These are phyloP conservation scores for Cyrtodaria siliqua DNA, from an alignment of 2,888 invertebrate species.

Conservation along the genomic window DNA sequence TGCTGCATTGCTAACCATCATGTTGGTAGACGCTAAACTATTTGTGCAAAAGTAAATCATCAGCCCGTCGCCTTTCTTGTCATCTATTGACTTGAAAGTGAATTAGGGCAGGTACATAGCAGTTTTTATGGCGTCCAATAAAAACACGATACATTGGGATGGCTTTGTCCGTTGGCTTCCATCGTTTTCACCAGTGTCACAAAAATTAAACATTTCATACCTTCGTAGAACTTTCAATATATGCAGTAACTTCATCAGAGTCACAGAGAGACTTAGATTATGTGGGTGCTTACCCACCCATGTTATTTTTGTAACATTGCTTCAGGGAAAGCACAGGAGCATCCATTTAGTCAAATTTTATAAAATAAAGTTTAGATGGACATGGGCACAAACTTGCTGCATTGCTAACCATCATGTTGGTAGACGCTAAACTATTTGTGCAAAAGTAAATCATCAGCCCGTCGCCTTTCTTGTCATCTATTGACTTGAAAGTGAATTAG, in stretches of 20 bases:
- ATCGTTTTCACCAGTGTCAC: too few species aligned
- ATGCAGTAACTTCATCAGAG: too few species aligned
- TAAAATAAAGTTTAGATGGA: not conserved
- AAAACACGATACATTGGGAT: too few species aligned
- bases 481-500: slow-evolving; percentile 59
- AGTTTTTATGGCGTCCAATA: too few species aligned
- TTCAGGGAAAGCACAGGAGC: too few species aligned
- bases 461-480: slow-evolving; percentile 68
- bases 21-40: slow-evolving; percentile 26
- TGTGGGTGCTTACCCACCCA: too few species aligned
- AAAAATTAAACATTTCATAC: too few species aligned
- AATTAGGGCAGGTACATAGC: slow-evolving; percentile 55
- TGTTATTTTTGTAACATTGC: too few species aligned
- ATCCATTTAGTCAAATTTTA: too few species aligned
- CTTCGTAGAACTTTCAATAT: too few species aligned
- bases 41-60: slow-evolving; percentile 56
- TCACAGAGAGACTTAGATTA: too few species aligned
- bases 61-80: slow-evolving; percentile 71
- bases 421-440: slow-evolving; percentile 45
- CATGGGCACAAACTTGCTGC: slow-evolving; percentile 23
- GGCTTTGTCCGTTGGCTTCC: too few species aligned
- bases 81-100: slow-evolving; percentile 48
- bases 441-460: slow-evolving; percentile 54
- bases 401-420: slow-evolving; percentile 21
- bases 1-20: slow-evolving; percentile 22